Conservation (phyloP, 2,797 vertebrate genomes). For the Paramormyrops hopkinsi region DNA sequence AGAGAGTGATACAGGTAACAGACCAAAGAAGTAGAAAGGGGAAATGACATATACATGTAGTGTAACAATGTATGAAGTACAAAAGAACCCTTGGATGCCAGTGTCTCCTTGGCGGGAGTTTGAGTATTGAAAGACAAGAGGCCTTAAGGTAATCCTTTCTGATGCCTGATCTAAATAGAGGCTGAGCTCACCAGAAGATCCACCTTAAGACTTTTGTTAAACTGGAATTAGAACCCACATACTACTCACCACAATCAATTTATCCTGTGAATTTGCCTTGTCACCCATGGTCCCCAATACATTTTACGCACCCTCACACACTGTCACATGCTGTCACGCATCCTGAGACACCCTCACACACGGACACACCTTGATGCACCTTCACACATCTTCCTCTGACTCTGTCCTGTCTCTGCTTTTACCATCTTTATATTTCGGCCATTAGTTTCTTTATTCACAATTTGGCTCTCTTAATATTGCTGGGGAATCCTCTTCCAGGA, state of each 20-base stretch:
- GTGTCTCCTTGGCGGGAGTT: neutral
- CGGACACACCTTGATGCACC: constrained; percentile 9
- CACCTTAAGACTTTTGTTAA: constrained; percentile 32
- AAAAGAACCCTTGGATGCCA: neutral
- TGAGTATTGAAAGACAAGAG: neutral
- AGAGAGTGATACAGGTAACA: neutral
- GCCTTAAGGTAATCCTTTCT: neutral
- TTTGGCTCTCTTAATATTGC: neutral
- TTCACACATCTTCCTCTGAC: neutral
- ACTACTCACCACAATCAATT: neutral
- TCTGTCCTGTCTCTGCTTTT: neutral
- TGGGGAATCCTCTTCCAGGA: neutral
- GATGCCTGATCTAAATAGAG: constrained; percentile 6
- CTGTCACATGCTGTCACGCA: neutral
- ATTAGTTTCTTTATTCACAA: neutral
- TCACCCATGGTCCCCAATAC: neutral
- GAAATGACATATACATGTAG: neutral
- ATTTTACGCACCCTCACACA: neutral
- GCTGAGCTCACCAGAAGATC: constrained; percentile 28
- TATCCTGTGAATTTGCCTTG: neutral
- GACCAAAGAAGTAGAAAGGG: neutral
- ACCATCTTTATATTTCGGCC: neutral
- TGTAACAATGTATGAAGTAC: neutral
- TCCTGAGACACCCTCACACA: neutral
- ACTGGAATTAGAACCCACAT: constrained; percentile 34